Percentiles rank a stretch among this genome's conserved stretches.
These are phyloP conservation scores for Eurytoma californica DNA, from an alignment of 2,888 invertebrate species.

Conservation along the genomic window DNA sequence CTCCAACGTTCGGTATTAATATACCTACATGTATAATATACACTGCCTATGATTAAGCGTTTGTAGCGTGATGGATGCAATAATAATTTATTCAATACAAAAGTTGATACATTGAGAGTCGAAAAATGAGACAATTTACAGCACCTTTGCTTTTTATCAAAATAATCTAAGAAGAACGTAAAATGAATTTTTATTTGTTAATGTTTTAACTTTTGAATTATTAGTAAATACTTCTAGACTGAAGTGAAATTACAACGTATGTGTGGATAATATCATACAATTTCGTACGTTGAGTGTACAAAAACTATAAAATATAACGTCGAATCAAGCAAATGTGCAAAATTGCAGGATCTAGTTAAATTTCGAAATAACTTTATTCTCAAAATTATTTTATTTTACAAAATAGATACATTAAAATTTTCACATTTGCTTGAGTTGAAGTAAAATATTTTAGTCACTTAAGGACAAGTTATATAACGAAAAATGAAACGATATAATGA, in stretches of 20 bases:
- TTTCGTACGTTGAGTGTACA: constrained; percentile 60
- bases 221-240: constrained; percentile 43
- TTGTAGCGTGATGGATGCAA: constrained; percentile 41
- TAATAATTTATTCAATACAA: constrained; percentile 47
- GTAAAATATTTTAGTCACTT: constrained; percentile 43
- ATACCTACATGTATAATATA: constrained; percentile 10
- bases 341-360: constrained; percentile 21
- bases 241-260: constrained; percentile 55
- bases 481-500: constrained; percentile 55
- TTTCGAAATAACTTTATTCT: constrained; percentile 20
- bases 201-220: constrained; percentile 43
- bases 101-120: neutral
- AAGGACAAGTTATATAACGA: constrained; percentile 50
- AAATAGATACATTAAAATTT: constrained; percentile 23
- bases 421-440: constrained; percentile 48
- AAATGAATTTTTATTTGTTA: constrained; percentile 40
- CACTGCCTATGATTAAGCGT: constrained; percentile 36
- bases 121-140: constrained; percentile 6
- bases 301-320: constrained; percentile 54
- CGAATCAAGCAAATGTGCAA: constrained; percentile 50
- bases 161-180: neutral
- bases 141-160: constrained; percentile 4
- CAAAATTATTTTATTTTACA: constrained; percentile 39
- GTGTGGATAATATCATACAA: constrained; percentile 59
- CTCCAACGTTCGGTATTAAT: constrained; percentile 41